Evolutionary conservation across 2,797 vertebrate species (phyloP).

Genomic region (Peromyscus eremicus): DNA sequence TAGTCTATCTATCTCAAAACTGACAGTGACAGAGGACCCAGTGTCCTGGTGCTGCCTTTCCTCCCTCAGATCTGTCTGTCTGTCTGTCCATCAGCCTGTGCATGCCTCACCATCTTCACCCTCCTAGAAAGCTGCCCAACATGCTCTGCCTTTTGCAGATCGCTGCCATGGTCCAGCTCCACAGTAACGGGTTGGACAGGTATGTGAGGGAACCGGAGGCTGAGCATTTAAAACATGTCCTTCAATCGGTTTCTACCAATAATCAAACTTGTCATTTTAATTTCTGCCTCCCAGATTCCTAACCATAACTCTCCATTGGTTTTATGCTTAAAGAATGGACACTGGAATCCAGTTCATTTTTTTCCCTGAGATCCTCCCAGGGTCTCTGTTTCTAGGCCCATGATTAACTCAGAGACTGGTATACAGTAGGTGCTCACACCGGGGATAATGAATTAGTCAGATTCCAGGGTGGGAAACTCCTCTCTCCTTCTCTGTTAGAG

Average conservation of each 20-base stretch:
- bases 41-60: neutral
- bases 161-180: neutral
- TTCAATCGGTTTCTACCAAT: neutral
- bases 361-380: neutral
- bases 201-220: neutral
- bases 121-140: neutral
- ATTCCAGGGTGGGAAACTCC: neutral
- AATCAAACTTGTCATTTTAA: neutral
- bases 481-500: neutral
- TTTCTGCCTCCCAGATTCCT: neutral
- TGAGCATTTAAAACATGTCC: neutral
- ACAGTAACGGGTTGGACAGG: too few relatives aligned
- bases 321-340: neutral
- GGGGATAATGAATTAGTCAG: neutral
- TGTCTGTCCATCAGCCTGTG: rapidly evolving
- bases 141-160: rapidly evolving
- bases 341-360: neutral
- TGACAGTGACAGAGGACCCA: neutral
- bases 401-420: neutral
- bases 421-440: neutral
- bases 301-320: neutral
- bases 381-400: neutral
- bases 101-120: too few relatives aligned
- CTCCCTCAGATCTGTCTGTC: neutral
- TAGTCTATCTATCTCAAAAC: rapidly evolving